phyloP scores from a whole-genome alignment of 1,140 invertebrate genomes.

The Dryas iulia region DNA sequence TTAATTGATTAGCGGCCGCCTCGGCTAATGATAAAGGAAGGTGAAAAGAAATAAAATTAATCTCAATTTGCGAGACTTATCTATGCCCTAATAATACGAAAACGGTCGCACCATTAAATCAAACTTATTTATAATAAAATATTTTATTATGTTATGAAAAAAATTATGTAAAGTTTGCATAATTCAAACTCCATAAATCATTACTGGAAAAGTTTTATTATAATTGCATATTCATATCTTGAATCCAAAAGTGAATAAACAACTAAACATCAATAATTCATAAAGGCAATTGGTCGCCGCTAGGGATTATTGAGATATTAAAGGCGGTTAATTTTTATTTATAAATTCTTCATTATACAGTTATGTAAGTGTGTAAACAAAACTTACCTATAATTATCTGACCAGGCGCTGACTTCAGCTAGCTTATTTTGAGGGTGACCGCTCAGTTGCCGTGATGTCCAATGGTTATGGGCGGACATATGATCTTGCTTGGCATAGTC shows the following conservation, averaged over 20 bases:
- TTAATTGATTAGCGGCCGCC: conserved; percentile 80
- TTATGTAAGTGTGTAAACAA: conserved; percentile 12
- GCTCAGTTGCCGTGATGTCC: conserved; percentile 67
- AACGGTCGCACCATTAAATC: not conserved
- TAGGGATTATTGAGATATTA: conserved; percentile 59
- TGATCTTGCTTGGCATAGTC: conserved; percentile 76
- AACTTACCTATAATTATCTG: conserved; percentile 80
- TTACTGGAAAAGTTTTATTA: conserved; percentile 41
- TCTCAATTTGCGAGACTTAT: conserved; percentile 63
- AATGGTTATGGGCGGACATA: conserved; percentile 71
- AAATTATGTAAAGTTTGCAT: not conserved
- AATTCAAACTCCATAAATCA: not conserved
- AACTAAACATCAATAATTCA: conserved; percentile 67
- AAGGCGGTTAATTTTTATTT: conserved; percentile 33
- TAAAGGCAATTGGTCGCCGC: conserved; percentile 53
- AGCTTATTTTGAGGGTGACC: conserved; percentile 73
- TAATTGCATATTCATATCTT: conserved; percentile 58
- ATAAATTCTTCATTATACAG: conserved; percentile 23
- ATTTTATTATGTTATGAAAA: too few relatives aligned
- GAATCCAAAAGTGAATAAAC: conserved; percentile 49
- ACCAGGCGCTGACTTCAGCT: conserved; percentile 74
- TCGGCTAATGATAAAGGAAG: conserved; percentile 77
- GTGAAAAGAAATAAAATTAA: conserved; percentile 76
- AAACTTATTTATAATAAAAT: too few relatives aligned
- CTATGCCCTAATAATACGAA: not conserved